These are phyloP conservation scores for Oryzias celebensis DNA, from an alignment of 2,113 vertebrate species.

Conservation along the genomic window DNA sequence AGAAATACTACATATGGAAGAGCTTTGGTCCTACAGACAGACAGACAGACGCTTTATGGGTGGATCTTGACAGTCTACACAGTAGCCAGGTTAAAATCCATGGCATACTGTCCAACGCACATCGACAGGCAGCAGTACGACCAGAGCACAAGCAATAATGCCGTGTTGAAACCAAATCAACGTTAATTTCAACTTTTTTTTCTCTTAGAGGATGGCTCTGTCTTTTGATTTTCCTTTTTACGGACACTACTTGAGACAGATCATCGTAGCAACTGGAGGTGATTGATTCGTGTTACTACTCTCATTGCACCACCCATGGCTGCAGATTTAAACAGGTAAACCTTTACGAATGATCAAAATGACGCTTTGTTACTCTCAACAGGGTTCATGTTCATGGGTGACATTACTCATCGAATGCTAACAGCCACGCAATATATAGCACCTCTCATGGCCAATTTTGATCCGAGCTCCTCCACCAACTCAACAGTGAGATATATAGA, in stretches of 20 bases:
- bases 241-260: constrained; percentile 89
- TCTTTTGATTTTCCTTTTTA: constrained; percentile 97
- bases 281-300: constrained; percentile 19
- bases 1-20: constrained; percentile 88
- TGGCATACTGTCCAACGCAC: constrained; percentile 88
- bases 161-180: not conserved
- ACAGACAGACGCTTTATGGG: constrained; percentile 81
- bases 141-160: not conserved
- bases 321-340: not conserved
- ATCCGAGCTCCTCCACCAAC: constrained; percentile 89
- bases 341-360: too few relatives aligned
- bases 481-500: constrained; percentile 90
- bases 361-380: not conserved
- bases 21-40: constrained; percentile 81
- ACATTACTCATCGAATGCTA: constrained; percentile 92
- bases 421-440: constrained; percentile 95
- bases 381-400: constrained; percentile 95
- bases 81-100: constrained; percentile 85
- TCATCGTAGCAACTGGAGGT: constrained; percentile 95
- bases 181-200: constrained; percentile 8
- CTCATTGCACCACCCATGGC: not conserved
- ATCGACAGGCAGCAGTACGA: constrained; percentile 91
- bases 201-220: constrained; percentile 83
- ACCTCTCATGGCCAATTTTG: constrained; percentile 97
- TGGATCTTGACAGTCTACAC: constrained; percentile 80